Percentiles rank a stretch among this genome's conserved stretches.
phyloP scores from a whole-genome alignment of 2,113 vertebrate species.

The Actenoides lindsayi region DNA sequence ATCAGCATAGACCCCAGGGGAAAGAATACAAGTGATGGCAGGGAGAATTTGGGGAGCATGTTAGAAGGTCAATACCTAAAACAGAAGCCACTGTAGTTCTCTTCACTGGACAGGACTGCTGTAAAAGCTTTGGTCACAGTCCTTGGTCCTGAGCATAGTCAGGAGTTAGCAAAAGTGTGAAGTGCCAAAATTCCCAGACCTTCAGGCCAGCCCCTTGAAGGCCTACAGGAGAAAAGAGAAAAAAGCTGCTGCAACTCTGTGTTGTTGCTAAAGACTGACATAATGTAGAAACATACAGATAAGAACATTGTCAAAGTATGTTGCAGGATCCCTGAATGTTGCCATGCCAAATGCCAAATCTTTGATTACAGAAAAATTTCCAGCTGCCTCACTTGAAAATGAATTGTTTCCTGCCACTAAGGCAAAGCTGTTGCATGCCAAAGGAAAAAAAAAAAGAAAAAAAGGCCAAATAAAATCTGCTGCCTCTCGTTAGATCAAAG shows the following conservation, averaged over 20 bases:
- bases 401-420: slow-evolving; percentile 48
- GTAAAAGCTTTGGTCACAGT: neutral
- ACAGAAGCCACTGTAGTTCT: neutral
- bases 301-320: neutral
- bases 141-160: neutral
- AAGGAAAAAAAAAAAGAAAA: neutral
- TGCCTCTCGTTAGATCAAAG: slow-evolving; percentile 46
- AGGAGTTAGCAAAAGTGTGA: neutral
- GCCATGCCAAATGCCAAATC: neutral
- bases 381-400: slow-evolving; percentile 33
- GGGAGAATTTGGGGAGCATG: rapidly evolving
- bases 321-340: neutral
- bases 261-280: neutral
- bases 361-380: slow-evolving; percentile 42
- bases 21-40: neutral
- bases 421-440: slow-evolving; percentile 8
- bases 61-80: neutral
- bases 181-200: neutral
- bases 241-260: neutral
- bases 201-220: neutral
- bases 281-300: neutral
- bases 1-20: neutral
- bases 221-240: neutral
- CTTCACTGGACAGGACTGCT: neutral
- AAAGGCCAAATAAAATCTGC: slow-evolving; percentile 40